Evolutionary conservation across 2,888 invertebrate species (phyloP).

Genomic region (Lobophora halterata): DNA sequence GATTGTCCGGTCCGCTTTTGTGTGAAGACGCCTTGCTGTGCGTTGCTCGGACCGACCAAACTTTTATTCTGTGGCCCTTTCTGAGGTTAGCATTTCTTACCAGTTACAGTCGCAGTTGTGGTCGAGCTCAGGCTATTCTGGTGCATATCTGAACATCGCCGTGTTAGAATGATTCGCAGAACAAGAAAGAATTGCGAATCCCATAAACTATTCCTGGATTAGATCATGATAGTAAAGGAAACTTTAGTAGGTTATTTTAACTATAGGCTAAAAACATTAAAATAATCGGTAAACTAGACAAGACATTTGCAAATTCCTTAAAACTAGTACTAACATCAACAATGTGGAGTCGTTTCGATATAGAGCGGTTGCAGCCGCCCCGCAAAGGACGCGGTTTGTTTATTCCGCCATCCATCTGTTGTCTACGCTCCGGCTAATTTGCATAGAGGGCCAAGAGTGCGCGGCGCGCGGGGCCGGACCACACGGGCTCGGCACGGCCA

Average conservation of each 20-base stretch:
- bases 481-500: constrained; percentile 78
- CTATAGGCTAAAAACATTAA: too few relatives aligned
- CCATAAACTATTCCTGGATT: too few relatives aligned
- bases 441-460: constrained; percentile 69
- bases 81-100: constrained; percentile 26
- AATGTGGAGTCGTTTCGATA: constrained; percentile 15
- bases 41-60: constrained; percentile 42
- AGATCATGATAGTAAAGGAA: too few relatives aligned
- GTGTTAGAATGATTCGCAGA: constrained; percentile 51
- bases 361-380: constrained; percentile 40
- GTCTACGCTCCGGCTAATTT: constrained; percentile 78
- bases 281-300: too few relatives aligned
- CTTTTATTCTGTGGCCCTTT: constrained; percentile 39
- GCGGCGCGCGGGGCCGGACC: constrained; percentile 64
- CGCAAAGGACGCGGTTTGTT: constrained; percentile 75
- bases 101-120: constrained; percentile 35
- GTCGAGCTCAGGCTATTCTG: constrained; percentile 39
- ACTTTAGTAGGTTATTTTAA: too few relatives aligned
- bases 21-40: constrained; percentile 70
- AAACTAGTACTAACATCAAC: constrained; percentile 11
- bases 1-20: constrained; percentile 75
- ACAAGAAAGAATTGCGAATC: constrained; percentile 42
- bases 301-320: background rate
- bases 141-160: constrained; percentile 35
- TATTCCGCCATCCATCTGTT: constrained; percentile 81